Evolutionary conservation across 2,888 invertebrate species (phyloP), one percentile per base, ranked within the genome.

Genomic region (Parelbella ahira): DNA sequence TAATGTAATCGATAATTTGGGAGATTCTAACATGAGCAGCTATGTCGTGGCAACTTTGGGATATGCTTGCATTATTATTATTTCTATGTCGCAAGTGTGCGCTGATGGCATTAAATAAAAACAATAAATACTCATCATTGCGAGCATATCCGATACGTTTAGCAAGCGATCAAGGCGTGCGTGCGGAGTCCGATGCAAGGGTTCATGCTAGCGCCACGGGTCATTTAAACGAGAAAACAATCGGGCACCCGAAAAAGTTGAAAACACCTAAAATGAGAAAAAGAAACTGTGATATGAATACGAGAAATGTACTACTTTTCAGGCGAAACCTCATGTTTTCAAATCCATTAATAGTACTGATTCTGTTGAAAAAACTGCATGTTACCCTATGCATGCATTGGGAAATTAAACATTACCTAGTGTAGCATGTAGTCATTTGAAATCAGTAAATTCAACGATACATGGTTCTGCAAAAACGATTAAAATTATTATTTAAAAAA

Each of bases 181-280:
- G 68, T 65, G 60, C 59, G 68, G 56, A 45, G 69, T 77, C 80
- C 82, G 42, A 41, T 41, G 72, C 62, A 67, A 70, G 60, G 61
- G 57, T 56, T 70, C 84, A 83, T 83, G 83, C 68, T 64, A 68
- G 60, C 77, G 73, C 72, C 72, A 63, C 64, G 67, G 66, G 72
- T 87, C 87, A 88, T 86, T 88, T 88, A 79, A 87, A 86, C 64
- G 88, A 87, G 87, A 88, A 88, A 77, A 78, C 86, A 73, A 88
- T 86, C 73, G 88, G 88, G 82, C 88, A 88, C 68, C 88, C 88
- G 73, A 88, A 88, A 86, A 88, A 88, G 79, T 81, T 88, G 87
- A 88, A 88, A 73, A 88, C 87, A 88, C 88, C 88, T 87, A 86
- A 88, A 88, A 86, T 80, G 80, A 83, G n/a, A 82, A 80, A 81